A percentile compares a stretch with the other conserved stretches of the same genome.
Evolutionary conservation across 2,888 invertebrate genomes (phyloP).

Genomic region (Sepioteuthis lessoniana): DNA sequence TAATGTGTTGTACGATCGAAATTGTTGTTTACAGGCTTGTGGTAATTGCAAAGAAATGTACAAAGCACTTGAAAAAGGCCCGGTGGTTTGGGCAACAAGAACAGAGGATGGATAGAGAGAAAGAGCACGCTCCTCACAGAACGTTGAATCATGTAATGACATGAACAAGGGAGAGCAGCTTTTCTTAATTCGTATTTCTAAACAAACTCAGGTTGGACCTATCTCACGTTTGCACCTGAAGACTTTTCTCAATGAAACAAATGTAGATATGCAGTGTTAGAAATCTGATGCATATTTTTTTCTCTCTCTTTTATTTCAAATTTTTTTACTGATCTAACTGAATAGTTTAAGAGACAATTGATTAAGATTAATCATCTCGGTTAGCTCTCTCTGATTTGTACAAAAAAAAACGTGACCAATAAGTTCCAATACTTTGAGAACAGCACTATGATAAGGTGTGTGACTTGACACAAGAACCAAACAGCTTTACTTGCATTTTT

Average conservation of each 20-base stretch:
- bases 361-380: background rate
- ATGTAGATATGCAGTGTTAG: background rate
- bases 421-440: no score
- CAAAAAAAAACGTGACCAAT: no score
- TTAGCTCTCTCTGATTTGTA: background rate
- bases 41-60: constrained; percentile 39
- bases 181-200: background rate
- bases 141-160: background rate
- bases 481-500: no score
- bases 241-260: background rate
- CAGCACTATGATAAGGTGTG: no score
- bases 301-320: background rate
- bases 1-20: background rate
- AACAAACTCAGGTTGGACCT: constrained; percentile 38
- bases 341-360: background rate
- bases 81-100: background rate
- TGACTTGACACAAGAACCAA: no score
- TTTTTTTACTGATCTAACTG: background rate
- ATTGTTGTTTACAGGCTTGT: constrained; percentile 45
- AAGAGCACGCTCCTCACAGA: constrained; percentile 21
- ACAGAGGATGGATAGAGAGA: background rate
- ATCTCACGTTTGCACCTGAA: constrained; percentile 25
- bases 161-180: constrained; percentile 37
- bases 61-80: background rate
- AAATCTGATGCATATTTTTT: background rate